Conservation (phyloP, 2,113 vertebrate species). For the Grammomys dolichurus region DNA sequence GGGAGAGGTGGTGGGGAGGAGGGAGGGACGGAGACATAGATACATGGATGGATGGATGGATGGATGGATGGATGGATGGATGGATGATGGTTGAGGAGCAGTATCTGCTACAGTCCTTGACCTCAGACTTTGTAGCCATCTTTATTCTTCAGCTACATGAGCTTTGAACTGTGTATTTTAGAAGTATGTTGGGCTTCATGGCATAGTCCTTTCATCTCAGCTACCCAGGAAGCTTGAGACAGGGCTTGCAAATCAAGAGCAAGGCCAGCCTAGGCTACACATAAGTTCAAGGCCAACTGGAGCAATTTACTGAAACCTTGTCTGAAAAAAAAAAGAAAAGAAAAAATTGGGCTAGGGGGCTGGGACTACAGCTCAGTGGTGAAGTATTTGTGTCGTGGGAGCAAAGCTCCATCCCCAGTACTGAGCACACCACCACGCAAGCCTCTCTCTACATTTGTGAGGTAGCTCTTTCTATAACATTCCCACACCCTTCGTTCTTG, state of each 20-base stretch:
- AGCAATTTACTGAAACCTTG: not conserved
- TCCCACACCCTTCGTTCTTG: no score
- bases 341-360: not conserved
- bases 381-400: not conserved
- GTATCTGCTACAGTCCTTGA: not conserved
- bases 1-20: rapidly evolving
- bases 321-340: not conserved
- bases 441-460: not conserved
- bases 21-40: no score
- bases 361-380: not conserved
- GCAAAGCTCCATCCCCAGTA: not conserved
- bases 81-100: not conserved
- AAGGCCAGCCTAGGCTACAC: not conserved
- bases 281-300: not conserved
- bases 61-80: no score
- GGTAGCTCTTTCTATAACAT: not conserved
- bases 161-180: not conserved
- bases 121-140: not conserved
- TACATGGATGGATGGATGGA: no score
- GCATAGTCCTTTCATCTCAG: not conserved
- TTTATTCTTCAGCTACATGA: not conserved
- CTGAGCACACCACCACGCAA: not conserved
- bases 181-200: not conserved
- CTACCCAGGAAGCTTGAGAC: not conserved
- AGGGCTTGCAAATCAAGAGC: not conserved